phyloP scores from a whole-genome alignment of 2,797 vertebrate species.

The Malacoctenus gilli region DNA sequence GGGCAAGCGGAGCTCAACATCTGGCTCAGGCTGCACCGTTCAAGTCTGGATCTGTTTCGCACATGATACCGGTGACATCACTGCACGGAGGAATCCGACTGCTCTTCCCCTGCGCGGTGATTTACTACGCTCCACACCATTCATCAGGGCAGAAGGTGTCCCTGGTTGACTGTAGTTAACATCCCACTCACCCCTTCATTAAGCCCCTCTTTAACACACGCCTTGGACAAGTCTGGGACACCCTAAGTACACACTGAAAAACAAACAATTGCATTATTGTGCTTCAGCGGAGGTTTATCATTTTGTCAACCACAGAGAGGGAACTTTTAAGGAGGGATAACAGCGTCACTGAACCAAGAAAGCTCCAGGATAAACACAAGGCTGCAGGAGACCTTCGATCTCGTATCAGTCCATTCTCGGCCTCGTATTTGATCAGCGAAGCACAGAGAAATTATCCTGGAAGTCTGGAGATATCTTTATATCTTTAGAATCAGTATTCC shows the following conservation, averaged over 20 bases:
- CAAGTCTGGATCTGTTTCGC: slow-evolving; percentile 85
- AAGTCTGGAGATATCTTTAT: too few relatives aligned
- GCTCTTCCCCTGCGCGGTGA: slow-evolving; percentile 71
- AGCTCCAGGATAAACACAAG: slow-evolving; percentile 32
- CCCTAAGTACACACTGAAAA: slow-evolving; percentile 28
- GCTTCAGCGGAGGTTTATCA: slow-evolving; percentile 30
- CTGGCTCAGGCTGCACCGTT: slow-evolving; percentile 74
- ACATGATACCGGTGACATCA: slow-evolving; percentile 79
- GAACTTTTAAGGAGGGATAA: slow-evolving; percentile 12
- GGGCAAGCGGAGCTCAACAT: slow-evolving; percentile 77
- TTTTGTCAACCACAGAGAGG: slow-evolving; percentile 26
- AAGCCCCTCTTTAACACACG: slow-evolving; percentile 53
- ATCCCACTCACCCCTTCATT: slow-evolving; percentile 70
- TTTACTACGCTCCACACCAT: slow-evolving; percentile 75
- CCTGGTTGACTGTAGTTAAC: slow-evolving; percentile 57
- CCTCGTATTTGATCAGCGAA: slow-evolving; percentile 2
- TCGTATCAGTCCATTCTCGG: background rate
- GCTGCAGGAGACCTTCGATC: background rate
- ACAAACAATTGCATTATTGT: slow-evolving; percentile 48
- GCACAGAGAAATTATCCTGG: background rate
- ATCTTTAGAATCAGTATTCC: too few relatives aligned
- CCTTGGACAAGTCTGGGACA: slow-evolving; percentile 30
- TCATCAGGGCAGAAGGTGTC: slow-evolving; percentile 69
- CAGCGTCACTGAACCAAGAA: slow-evolving; percentile 15
- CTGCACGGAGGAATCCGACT: slow-evolving; percentile 76